Conservation (phyloP, 1,140 invertebrate species). For the Dermatophagoides farinae region DNA sequence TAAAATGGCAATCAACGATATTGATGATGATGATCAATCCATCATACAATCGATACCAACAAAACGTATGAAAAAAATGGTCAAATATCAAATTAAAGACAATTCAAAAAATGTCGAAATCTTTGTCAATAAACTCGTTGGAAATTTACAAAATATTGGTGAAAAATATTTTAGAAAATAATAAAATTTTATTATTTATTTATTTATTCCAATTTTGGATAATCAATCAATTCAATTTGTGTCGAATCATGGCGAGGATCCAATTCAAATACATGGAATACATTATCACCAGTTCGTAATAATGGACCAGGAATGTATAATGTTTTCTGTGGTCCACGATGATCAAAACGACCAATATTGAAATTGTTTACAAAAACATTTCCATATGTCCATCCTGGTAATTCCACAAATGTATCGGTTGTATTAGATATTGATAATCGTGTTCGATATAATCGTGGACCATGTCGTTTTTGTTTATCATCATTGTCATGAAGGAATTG, state of each 20-base stretch:
- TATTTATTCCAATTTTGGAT: too few species aligned
- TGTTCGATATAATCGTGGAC: not conserved
- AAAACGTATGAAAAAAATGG: not conserved
- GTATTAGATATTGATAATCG: not conserved
- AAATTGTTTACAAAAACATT: conserved; percentile 45
- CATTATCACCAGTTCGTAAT: conserved; percentile 21
- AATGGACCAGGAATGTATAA: conserved; percentile 42
- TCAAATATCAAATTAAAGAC: not conserved
- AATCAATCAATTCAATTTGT: not conserved
- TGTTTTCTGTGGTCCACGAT: conserved; percentile 48
- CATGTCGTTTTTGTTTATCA: too few species aligned
- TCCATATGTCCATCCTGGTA: conserved; percentile 46
- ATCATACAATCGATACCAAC: not conserved
- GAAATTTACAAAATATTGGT: not conserved
- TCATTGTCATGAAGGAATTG: not conserved
- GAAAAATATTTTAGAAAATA: not conserved
- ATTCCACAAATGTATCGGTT: conserved; percentile 42
- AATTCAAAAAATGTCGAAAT: not conserved
- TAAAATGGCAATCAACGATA: not conserved
- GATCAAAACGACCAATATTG: conserved; percentile 58
- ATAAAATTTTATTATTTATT: not conserved
- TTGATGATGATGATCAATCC: not conserved
- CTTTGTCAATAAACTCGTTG: not conserved
- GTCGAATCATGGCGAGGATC: not conserved
- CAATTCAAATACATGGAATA: conserved; percentile 13